phyloP scores from a whole-genome alignment of 2,888 invertebrate genomes.

The Megamerina dolium region DNA sequence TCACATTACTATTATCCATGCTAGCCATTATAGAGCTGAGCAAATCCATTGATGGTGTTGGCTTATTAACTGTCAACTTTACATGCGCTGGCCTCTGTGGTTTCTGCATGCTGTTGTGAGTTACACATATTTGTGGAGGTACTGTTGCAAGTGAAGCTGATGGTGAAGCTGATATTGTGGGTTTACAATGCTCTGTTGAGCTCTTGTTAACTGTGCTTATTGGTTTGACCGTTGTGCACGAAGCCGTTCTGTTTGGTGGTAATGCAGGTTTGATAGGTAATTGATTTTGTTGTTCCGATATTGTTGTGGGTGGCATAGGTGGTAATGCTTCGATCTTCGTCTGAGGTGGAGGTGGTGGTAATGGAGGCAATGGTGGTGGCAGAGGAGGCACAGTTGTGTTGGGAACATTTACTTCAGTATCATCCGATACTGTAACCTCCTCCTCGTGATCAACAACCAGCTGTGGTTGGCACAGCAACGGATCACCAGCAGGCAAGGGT shows the following conservation, averaged over 20 bases:
- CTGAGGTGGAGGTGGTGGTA: slow-evolving; percentile 29
- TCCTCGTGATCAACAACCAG: slow-evolving; percentile 44
- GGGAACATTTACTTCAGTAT: slow-evolving; percentile 23
- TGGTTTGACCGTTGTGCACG: slow-evolving; percentile 17
- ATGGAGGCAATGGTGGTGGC: slow-evolving; percentile 22
- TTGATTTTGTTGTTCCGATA: no score
- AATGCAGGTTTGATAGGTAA: no score
- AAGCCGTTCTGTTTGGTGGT: background rate
- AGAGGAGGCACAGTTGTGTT: slow-evolving; percentile 1
- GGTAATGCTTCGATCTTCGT: background rate
- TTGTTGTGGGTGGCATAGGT: slow-evolving; percentile 5
- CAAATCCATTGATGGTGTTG: slow-evolving; percentile 34
- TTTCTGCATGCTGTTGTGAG: slow-evolving; percentile 21
- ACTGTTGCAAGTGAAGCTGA: no score
- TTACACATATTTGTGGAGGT: background rate
- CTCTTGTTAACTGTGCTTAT: background rate
- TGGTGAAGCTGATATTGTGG: slow-evolving; percentile 24
- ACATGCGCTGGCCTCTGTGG: slow-evolving; percentile 5
- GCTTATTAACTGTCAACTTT: slow-evolving; percentile 8
- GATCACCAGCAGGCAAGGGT: slow-evolving; percentile 10
- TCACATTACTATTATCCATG: slow-evolving; percentile 42
- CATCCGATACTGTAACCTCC: slow-evolving; percentile 38
- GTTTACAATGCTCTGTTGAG: slow-evolving; percentile 23
- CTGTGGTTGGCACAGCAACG: slow-evolving; percentile 32
- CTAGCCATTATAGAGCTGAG: slow-evolving; percentile 50